Evolutionary conservation across 2,888 invertebrate genomes (phyloP), one percentile per base, ranked within the genome.

Genomic region (Scrobipalpa costella): DNA sequence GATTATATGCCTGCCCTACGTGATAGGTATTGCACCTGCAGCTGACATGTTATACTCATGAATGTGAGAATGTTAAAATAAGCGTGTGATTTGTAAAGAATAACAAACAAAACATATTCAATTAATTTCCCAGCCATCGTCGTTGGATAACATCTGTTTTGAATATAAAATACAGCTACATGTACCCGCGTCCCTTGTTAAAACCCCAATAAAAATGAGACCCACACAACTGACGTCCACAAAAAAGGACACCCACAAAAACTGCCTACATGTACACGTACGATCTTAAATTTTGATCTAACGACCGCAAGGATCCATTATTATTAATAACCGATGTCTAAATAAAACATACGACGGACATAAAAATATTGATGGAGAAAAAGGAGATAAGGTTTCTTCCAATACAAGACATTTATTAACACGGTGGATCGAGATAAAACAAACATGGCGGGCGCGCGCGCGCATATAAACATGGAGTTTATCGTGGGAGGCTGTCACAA

Each of bases 401-500:
- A 81, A 86, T 86, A 84, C 81, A 79, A 86, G 87, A 87, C 85
- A 87, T 90, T 89, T 90, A 91, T 90, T 90, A 90, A 91, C 90
- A 87, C 87, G 84, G 82, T 87, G 87, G 83, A 86, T 86, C 86
- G 85, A 86, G 90, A 90, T 90, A 90, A 90, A 91, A 90, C 89
- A 90, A 91, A 90, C 90, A 91, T 90, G 89, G 88, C 90, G 85
- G 85, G 80, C 88, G 79, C 88, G 88, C 85, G 82, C 85, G 86
- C 85, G 85, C 86, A 84, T 79, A 82, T 88, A 88, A 86, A 88
- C 86, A 88, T 82, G 76, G 75, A 84, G 81, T 86, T 88, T 88
- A 90, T 87, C 88, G 89, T 91, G 89, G 89, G 90, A 90, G 83
- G 90, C 90, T 90, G 91, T 90, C 90, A 90, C 88, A 91, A 91